Percentiles rank a stretch among this genome's conserved stretches.
Conservation (phyloP, 1,140 invertebrate species). For the Spodoptera frugiperda region DNA sequence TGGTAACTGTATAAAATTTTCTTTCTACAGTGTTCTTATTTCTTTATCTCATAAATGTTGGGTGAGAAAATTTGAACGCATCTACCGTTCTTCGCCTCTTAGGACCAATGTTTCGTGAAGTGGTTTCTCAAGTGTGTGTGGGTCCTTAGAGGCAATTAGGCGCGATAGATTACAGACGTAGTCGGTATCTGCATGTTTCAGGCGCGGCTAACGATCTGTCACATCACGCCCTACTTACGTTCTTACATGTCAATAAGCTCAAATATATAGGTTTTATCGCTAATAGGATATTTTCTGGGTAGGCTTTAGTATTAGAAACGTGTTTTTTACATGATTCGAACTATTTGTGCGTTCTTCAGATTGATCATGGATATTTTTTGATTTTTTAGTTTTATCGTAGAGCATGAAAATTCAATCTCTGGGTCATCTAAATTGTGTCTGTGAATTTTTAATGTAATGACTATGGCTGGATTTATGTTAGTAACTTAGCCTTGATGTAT, state of each 20-base stretch:
- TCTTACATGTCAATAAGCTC: background rate
- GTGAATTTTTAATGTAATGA: no score
- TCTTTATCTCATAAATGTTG: background rate
- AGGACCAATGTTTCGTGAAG: slow-evolving; percentile 5
- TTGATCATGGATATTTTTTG: no score
- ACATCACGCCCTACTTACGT: slow-evolving; percentile 28
- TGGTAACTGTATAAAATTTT: no score
- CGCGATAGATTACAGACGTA: slow-evolving; percentile 20
- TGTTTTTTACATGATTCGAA: no score
- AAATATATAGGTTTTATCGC: background rate
- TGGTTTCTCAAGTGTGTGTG: slow-evolving; percentile 14
- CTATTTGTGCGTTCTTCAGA: no score
- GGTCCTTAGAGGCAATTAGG: slow-evolving; percentile 24
- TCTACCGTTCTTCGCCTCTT: background rate
- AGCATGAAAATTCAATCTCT: no score
- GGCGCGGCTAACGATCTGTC: slow-evolving; percentile 28
- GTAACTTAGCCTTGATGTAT: no score
- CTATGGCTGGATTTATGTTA: no score
- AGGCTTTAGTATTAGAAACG: background rate
- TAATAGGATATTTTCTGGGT: background rate
- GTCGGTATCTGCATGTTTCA: slow-evolving; percentile 6
- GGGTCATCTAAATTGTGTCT: no score
- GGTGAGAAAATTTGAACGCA: background rate
- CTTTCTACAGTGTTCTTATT: background rate
- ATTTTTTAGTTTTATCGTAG: no score